Base-by-base conservation (phyloP, 1,140 invertebrate species). In the Drosophila insularis region DNA sequence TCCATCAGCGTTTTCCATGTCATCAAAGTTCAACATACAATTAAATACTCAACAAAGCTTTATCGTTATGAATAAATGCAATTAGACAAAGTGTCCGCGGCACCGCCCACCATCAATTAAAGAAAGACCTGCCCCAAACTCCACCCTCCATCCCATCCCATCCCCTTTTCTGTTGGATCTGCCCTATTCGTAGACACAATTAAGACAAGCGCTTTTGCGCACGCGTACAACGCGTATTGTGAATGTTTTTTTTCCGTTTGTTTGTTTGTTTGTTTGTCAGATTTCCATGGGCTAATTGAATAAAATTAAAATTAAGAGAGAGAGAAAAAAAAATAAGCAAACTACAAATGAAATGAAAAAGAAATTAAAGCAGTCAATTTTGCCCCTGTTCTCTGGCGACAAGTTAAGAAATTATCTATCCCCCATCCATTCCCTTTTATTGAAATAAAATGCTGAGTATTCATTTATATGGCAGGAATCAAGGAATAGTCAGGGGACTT, bases 211-310 rank as follows among this genome's bases (percentile, higher is more conserved):
- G 37, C 50, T 60, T 46, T 43, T 59, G 76, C 76, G 76, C 73
- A 76, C 56, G 73, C 73, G 73, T 43, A 76, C 23, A 66, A 31
- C 56, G 17, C 8, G 4, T 27, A 56, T 67, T 27, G 63, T 81
- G 59, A 62, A 70, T 23, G 23, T 40, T 13, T 64, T 55, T 46
- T 35, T 59, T n/a, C 8, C 1, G 11, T 37, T 37, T 37, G 35
- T 37, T 37, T 37, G 35, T 37, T 37, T 13, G 35, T 37, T 58
- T 80, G 58, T 81, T 54, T 62, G 72, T 80, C 64, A 86, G 81
- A 85, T 85, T 85, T 85, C 74, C 77, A 74, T 78, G 69, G 70
- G 60, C 82, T 86, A 86, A 86, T 86, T 86, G 82, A 86, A 82
- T 74, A 66, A 68, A 86, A 87, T 86, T 78, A 82, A 86, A 86